Percentiles rank a stretch among this genome's conserved stretches.
phyloP scores from a whole-genome alignment of 2,888 invertebrate genomes.

The Charanyca ferruginea region DNA sequence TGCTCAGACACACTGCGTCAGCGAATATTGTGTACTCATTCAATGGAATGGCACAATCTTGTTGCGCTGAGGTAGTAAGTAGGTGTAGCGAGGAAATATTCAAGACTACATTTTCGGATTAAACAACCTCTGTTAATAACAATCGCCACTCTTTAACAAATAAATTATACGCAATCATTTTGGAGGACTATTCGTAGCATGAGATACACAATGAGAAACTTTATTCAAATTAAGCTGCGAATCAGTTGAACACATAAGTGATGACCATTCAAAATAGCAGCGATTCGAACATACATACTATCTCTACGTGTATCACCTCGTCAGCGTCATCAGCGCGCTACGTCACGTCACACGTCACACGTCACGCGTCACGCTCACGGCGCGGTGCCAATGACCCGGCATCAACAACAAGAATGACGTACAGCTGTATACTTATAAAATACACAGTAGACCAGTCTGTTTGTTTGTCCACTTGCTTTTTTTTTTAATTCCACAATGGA shows the following conservation, averaged over 20 bases:
- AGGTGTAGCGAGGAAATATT: not conserved
- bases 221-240: too few species aligned
- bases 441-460: too few species aligned
- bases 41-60: not conserved
- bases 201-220: too few species aligned
- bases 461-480: too few species aligned
- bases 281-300: too few species aligned
- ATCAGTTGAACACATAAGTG: too few species aligned
- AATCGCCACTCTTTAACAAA: not conserved
- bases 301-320: not conserved
- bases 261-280: too few species aligned
- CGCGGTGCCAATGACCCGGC: slow-evolving; percentile 15
- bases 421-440: not conserved
- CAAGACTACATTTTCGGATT: not conserved
- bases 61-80: too few species aligned
- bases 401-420: not conserved
- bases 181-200: too few species aligned
- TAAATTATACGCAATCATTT: too few species aligned
- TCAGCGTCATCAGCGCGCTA: slow-evolving; percentile 3
- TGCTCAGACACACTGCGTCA: slow-evolving; percentile 24
- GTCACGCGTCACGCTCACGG: slow-evolving; percentile 17
- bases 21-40: slow-evolving; percentile 13
- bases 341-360: slow-evolving; percentile 4
- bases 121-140: not conserved
- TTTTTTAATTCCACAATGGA: too few species aligned